Evolutionary conservation across 2,888 invertebrate species (phyloP).

Genomic region (Nomada flava): DNA sequence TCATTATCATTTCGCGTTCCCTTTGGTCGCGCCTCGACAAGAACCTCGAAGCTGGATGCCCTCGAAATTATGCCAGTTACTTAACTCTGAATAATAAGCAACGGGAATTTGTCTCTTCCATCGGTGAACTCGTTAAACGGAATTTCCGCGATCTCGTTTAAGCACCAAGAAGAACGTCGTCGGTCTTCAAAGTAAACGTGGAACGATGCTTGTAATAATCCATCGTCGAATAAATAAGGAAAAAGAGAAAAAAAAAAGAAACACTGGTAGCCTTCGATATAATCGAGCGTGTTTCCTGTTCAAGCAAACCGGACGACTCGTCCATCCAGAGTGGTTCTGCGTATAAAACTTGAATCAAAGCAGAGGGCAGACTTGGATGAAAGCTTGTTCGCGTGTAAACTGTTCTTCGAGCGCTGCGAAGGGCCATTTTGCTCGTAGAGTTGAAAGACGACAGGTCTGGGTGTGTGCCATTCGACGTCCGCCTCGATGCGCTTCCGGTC

Average conservation of each 20-base stretch:
- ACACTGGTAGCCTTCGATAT: neutral
- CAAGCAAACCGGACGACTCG: neutral
- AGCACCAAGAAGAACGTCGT: neutral
- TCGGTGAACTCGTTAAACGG: neutral
- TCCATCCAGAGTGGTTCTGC: neutral
- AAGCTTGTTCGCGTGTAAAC: slow-evolving; percentile 35
- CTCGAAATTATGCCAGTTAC: neutral
- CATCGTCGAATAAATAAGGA: neutral
- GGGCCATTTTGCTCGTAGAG: slow-evolving; percentile 27
- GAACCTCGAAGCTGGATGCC: neutral
- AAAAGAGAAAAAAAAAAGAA: neutral
- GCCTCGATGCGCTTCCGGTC: slow-evolving; percentile 24
- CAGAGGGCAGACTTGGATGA: slow-evolving; percentile 32
- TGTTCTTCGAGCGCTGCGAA: neutral
- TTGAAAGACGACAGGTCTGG: slow-evolving; percentile 11
- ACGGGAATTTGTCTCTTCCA: neutral
- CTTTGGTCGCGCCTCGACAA: neutral
- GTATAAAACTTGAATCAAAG: slow-evolving; percentile 35
- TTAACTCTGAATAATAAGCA: slow-evolving; percentile 16
- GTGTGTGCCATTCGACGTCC: slow-evolving; percentile 3
- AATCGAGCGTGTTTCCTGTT: neutral
- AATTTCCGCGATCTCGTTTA: neutral
- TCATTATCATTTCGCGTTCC: neutral
- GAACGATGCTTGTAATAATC: neutral
- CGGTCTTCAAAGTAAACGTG: slow-evolving; percentile 2